These are phyloP conservation scores for Meteorus colon DNA, from an alignment of 2,888 invertebrate genomes.

Conservation along the genomic window DNA sequence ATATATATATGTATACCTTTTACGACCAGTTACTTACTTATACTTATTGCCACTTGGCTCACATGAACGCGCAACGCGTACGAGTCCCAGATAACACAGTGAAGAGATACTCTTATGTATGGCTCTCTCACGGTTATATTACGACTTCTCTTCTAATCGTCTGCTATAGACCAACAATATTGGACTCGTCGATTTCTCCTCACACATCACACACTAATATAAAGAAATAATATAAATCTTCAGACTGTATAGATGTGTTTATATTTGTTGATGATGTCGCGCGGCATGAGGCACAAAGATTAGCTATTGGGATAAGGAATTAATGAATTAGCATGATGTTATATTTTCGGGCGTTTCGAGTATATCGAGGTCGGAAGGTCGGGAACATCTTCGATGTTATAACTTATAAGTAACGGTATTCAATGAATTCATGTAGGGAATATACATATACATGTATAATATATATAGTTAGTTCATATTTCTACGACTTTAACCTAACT, in stretches of 20 bases:
- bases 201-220: slow-evolving; percentile 28
- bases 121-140: slow-evolving; percentile 11
- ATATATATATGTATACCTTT: background rate
- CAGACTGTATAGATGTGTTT: background rate
- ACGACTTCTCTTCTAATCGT: slow-evolving; percentile 24
- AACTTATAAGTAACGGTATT: slow-evolving; percentile 57
- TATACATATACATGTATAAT: slow-evolving; percentile 23
- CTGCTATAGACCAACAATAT: background rate
- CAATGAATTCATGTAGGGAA: slow-evolving; percentile 50
- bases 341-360: slow-evolving; percentile 42
- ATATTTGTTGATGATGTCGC: background rate
- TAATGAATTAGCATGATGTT: slow-evolving; percentile 41
- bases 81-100: slow-evolving; percentile 35
- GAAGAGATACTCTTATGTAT: background rate
- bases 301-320: slow-evolving; percentile 14
- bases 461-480: slow-evolving; percentile 24
- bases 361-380: slow-evolving; percentile 56
- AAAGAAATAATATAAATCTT: slow-evolving; percentile 4
- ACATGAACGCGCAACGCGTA: slow-evolving; percentile 22
- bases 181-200: slow-evolving; percentile 34
- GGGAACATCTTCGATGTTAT: slow-evolving; percentile 47
- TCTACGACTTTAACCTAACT: slow-evolving; percentile 43
- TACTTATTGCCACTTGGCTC: slow-evolving; percentile 26
- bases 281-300: slow-evolving; percentile 4
- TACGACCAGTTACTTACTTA: background rate